A percentile compares a stretch with the other conserved stretches of the same genome.
Evolutionary conservation across 2,113 vertebrate genomes (phyloP).

Genomic region (Machaerirhynchus nigripectus): DNA sequence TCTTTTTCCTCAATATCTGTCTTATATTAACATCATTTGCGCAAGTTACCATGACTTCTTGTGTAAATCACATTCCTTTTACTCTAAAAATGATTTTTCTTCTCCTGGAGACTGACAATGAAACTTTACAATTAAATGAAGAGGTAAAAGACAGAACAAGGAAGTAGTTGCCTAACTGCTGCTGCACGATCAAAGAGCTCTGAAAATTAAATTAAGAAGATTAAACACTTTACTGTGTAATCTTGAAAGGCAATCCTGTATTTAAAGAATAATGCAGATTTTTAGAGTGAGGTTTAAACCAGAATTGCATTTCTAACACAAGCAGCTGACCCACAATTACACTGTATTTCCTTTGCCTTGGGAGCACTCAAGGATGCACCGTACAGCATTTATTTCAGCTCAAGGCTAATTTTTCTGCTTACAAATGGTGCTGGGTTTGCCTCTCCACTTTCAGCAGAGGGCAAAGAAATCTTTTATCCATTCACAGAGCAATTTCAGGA

Average conservation of each 20-base stretch:
- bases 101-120: not conserved
- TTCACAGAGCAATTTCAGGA: not conserved
- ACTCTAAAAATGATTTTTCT: not conserved
- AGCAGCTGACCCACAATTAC: not conserved
- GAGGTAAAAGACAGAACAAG: not conserved
- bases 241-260: constrained; percentile 6
- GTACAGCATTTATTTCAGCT: constrained; percentile 3
- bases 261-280: constrained; percentile 4
- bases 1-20: not conserved
- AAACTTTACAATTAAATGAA: not conserved
- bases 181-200: not conserved
- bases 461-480: not conserved
- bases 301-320: not conserved
- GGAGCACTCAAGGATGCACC: not conserved
- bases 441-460: not conserved
- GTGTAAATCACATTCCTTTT: not conserved
- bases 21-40: not conserved
- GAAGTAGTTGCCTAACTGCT: not conserved
- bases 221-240: not conserved
- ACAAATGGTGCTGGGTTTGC: not conserved
- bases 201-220: constrained; percentile 25
- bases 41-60: not conserved
- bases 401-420: not conserved
- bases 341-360: not conserved
- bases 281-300: constrained; percentile 11